Base-by-base conservation (phyloP, 2,113 vertebrate genomes). In the Corydoras sp. region DNA sequence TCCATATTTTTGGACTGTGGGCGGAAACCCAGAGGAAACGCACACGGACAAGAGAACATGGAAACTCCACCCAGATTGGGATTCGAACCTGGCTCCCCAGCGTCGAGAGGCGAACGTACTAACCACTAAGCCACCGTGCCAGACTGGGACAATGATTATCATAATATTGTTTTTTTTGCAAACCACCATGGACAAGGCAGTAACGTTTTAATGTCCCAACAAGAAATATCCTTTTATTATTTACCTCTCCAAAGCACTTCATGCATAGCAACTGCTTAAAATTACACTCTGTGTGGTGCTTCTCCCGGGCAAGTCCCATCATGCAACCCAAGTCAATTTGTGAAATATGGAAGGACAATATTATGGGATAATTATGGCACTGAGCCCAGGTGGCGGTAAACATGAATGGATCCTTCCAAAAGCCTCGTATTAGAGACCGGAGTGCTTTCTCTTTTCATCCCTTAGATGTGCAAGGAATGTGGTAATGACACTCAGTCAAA, bases 181-280 rank as follows among this genome's bases (percentile, higher is more conserved):
- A 24, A 24, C 18, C 18, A 24, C 18, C 18, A 24, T 24, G 18
- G 81, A 86, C 83, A 85, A 76, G 30, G 7, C 43, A 76, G 62
- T 55, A 77, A 80, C 84, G 85, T 82, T 82, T 69, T 29, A 54
- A 75, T 72, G 79, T 69, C 84, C 78, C 81, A 69, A 76, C 81
- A 82, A 79, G 84, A 85, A 85, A 86, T 82, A 82, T 80, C 79
- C 83, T 82, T 81, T 84, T 85, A 88, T 87, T 84, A 82, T 80
- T 83, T 80, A 77, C 81, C 74, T 82, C 24, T 31, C 69, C 79
- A 80, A 83, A 83, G 73, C 83, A 77, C 83, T 71, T 80, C 83
- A 87, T 87, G 86, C 87, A 87, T 87, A 84, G 87, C 76, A 65
- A 81, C 72, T 71, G 81, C 85, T 79, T 86, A 79, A 86, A 83